These are phyloP conservation scores for Saccostrea glomerata DNA, from an alignment of 1,140 invertebrate species.

Conservation along the genomic window DNA sequence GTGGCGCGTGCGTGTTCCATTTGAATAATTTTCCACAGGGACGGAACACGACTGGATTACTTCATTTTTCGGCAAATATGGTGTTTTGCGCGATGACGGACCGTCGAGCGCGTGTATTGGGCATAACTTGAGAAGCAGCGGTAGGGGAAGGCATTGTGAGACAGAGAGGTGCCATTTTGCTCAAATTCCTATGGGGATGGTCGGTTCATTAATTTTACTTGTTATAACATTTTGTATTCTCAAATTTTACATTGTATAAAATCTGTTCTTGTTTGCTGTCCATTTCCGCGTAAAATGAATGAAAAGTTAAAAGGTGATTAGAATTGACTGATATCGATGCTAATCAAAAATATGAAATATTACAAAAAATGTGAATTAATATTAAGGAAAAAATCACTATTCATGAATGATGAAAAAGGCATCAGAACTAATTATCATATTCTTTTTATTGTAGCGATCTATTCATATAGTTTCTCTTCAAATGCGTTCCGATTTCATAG, in stretches of 20 bases:
- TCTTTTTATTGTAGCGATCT: too few species aligned
- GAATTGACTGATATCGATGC: too few species aligned
- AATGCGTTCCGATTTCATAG: too few species aligned
- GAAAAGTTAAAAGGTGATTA: too few species aligned
- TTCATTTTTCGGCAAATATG: background rate
- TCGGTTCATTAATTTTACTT: background rate
- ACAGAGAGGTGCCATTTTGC: conserved; percentile 2
- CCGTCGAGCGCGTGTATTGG: conserved; percentile 8
- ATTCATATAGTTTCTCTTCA: too few species aligned
- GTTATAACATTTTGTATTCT: background rate
- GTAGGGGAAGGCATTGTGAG: background rate
- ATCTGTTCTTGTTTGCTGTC: background rate
- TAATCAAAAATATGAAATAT: too few species aligned
- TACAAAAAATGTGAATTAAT: too few species aligned
- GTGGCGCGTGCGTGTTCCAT: background rate
- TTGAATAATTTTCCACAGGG: conserved; percentile 32
- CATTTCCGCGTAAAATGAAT: background rate
- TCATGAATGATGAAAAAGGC: too few species aligned
- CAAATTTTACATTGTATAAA: background rate
- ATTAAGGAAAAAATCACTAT: too few species aligned
- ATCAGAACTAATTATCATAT: too few species aligned
- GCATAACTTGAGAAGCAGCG: background rate
- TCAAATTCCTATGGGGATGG: conserved; percentile 23
- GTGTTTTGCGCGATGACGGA: background rate
- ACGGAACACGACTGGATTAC: background rate